Base-by-base conservation (phyloP, 2,797 vertebrate species). In the Garrulus glandarius region DNA sequence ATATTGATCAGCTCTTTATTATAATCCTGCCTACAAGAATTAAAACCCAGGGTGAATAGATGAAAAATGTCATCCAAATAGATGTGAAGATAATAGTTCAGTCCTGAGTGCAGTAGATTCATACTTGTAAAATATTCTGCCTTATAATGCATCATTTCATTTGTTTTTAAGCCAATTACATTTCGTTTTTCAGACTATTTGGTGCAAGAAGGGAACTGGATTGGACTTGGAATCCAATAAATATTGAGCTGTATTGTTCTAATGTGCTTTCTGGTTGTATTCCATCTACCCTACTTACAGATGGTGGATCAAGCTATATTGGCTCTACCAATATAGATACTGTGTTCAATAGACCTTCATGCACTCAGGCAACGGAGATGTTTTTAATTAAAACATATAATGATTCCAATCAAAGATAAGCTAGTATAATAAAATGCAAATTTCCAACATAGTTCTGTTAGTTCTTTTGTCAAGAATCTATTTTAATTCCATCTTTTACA, bases 201-300 rank as follows among this genome's bases (percentile, higher is more conserved):
- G 32, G 15, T 92, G 29, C 6, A 78, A 74, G 36, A 70, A 76
- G 30, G 16, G 52, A 79, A 55, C 21, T 79, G 60, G 32, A 29
- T 59, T 76, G 29, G 16, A 55, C 13, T 82, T 72, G 39, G 24
- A 96, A 96, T 93, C 64, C 81, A 82, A 64, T 95, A 93, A 76
- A 63, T 94, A 91, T 90, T 69, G 92, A 95, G 41, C 68, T 82
- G 23, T 57, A 59, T 57, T 92, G 49, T 60, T 86, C 59, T 89
- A 46, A 69, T 91, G 67, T 81, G 39, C 30, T 76, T 72, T 89
- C 65, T 93, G 70, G 36, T 92, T 82, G 39, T 47, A 29, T 47
- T 82, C 81, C 59, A 67, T 59, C 47, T 72, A 32, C 36, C 15
- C 72, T 81, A 4, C 22, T 6, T 36, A 46, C 50, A 27, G 46